Conservation (phyloP, 2,797 vertebrate species). For the Clamator glandarius region DNA sequence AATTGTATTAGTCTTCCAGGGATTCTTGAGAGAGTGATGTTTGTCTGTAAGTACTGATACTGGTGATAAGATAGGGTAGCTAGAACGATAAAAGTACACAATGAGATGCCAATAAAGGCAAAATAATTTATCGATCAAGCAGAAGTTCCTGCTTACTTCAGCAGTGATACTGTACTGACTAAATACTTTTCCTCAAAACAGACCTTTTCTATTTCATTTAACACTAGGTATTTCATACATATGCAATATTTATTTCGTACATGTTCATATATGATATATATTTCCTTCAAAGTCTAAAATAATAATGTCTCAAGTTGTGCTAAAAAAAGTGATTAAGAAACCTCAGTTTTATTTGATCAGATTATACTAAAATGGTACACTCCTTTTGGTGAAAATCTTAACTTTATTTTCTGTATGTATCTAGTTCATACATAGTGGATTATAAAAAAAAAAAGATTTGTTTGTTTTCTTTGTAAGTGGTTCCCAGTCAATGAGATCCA, state of each 20-base stretch:
- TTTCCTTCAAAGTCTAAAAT: background rate
- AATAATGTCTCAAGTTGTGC: background rate
- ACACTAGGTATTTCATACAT: background rate
- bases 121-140: background rate
- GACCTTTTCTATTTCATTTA: background rate
- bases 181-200: background rate
- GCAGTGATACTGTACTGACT: background rate
- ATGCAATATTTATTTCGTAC: background rate
- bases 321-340: background rate
- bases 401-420: slow-evolving; percentile 1
- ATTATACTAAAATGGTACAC: background rate
- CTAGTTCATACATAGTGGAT: background rate
- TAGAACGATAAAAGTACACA: background rate
- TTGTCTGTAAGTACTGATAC: rapidly evolving
- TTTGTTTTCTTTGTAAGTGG: slow-evolving; percentile 23
- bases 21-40: background rate
- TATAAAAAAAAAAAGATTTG: background rate
- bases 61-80: background rate
- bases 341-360: background rate
- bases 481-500: slow-evolving; percentile 35
- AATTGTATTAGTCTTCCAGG: background rate
- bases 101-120: background rate
- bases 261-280: background rate
- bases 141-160: background rate
- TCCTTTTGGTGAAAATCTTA: background rate